Conservation (phyloP, 2,888 invertebrate genomes). For the Lepidochrysops patricia region DNA sequence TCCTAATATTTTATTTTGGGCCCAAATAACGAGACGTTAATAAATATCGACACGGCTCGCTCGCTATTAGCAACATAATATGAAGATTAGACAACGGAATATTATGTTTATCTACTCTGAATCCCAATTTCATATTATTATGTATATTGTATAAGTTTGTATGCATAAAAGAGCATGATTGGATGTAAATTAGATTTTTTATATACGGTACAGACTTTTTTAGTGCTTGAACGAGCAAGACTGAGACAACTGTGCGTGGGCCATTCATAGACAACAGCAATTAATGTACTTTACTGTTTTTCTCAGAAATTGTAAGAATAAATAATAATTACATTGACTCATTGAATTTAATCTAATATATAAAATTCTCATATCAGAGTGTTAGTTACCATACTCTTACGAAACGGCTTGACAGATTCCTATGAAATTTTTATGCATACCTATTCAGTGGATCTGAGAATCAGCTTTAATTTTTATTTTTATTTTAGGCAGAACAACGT, state of each 20-base stretch:
- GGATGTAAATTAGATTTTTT: not conserved
- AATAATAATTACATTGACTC: too few relatives aligned
- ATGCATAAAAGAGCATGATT: not conserved
- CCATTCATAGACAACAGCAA: not conserved
- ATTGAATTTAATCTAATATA: too few relatives aligned
- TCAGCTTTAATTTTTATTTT: too few relatives aligned
- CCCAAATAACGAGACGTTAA: slow-evolving; percentile 61
- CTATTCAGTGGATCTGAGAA: too few relatives aligned
- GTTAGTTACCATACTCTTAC: too few relatives aligned
- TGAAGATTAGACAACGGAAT: slow-evolving; percentile 8
- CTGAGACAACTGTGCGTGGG: not conserved
- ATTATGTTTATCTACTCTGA: not conserved
- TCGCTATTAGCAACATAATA: not conserved
- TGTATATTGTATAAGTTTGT: not conserved
- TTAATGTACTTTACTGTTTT: not conserved
- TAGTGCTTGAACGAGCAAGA: not conserved
- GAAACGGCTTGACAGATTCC: too few relatives aligned
- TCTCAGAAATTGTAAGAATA: not conserved
- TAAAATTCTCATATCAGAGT: too few relatives aligned
- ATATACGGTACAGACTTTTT: not conserved
- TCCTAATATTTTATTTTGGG: slow-evolving; percentile 71
- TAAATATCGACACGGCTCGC: slow-evolving; percentile 47
- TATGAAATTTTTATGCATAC: too few relatives aligned
- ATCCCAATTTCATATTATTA: not conserved
- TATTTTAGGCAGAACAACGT: too few relatives aligned